Evolutionary conservation across 2,888 invertebrate genomes (phyloP).

Genomic region (Sycophila texana): DNA sequence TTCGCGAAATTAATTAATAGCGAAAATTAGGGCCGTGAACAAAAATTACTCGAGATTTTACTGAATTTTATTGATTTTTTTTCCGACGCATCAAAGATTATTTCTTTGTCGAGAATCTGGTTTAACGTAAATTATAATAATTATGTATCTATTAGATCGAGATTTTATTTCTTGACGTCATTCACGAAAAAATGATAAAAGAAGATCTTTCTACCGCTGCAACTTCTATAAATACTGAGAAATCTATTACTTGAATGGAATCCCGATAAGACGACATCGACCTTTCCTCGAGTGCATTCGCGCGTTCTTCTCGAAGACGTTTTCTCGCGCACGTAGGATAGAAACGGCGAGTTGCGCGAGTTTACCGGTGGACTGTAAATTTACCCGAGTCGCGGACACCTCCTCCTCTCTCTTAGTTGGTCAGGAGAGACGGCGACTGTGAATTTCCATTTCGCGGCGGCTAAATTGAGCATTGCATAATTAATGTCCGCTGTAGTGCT

Average conservation of each 20-base stretch:
- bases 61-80: no score
- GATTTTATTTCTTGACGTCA: no score
- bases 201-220: no score
- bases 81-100: no score
- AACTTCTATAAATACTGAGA: constrained; percentile 41
- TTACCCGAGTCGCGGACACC: constrained; percentile 35
- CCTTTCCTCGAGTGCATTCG: constrained; percentile 40
- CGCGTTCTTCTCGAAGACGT: neutral
- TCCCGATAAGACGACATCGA: constrained; percentile 15
- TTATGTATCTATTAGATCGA: no score
- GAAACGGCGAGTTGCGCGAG: constrained; percentile 9
- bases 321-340: neutral
- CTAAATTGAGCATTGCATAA: constrained; percentile 71
- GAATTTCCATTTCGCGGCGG: constrained; percentile 61
- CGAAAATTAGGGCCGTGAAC: no score
- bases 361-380: constrained; percentile 51
- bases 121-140: no score
- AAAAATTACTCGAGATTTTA: no score
- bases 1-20: no score
- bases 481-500: constrained; percentile 61
- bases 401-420: neutral
- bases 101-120: no score
- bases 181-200: no score
- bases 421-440: constrained; percentile 35
- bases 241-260: constrained; percentile 27